Evolutionary conservation across 2,113 vertebrate species (phyloP), one percentile per base, ranked within the genome.

Genomic region (Labeo catla): DNA sequence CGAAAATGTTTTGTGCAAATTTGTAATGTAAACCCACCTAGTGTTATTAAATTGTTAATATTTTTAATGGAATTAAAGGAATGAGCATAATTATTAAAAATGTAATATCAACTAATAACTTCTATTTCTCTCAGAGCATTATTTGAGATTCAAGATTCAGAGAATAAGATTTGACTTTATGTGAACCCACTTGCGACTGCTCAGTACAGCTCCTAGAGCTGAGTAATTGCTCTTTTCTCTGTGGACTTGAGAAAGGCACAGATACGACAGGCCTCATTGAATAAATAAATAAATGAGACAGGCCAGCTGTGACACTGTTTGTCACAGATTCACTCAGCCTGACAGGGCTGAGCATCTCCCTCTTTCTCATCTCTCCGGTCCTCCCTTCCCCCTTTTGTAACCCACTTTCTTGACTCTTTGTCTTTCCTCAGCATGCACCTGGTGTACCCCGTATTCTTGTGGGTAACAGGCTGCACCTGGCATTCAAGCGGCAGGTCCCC

Each of bases 381-480:
- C 45, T n/a, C 10, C 39, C 54, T 11, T 39, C 54, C 13, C 47
- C 34, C 21, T 8, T 73, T 21, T 65, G 4, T 39, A 21, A 54
- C 39, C 11, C 61, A 23, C 61, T 59, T 23, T 79, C 11, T 57
- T 59, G 4, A 61, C 63, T 73, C 16, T 52, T 11, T 63, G 39
- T 39, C 8, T 28, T 57, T 65, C 36, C 2, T 39, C 90, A 99
- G 98, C 98, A 99, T 6, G 98, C 98, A 2, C 98, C 98, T 0
- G 98, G 98, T 0, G 98, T 99, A 8, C 98, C 98, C 6, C 95
- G 97, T 86, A 99, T 99, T 90, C 94, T 99, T 86, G 98, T 99
- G 57, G 98, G 98, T 0, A 99, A 99, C 91, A 95, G 98, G 86
- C 96, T 99, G 7, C 98, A 99, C 91, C 89, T 99, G 45, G 98